Evolutionary conservation across 2,888 invertebrate species (phyloP), one percentile per base, ranked within the genome.

Genomic region (Hirtodrosophila trivittata): DNA sequence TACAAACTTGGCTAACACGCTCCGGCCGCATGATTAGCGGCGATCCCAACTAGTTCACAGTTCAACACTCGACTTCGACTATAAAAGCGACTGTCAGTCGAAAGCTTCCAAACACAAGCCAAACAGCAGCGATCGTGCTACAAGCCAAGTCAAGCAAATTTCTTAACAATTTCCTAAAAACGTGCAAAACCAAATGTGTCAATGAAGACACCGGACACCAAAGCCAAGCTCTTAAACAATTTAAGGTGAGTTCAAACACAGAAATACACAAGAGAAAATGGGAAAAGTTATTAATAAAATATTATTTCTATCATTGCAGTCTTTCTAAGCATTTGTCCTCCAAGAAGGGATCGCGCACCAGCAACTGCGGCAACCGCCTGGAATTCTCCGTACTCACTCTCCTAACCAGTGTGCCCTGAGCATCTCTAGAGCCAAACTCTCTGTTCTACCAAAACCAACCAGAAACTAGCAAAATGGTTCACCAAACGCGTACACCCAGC

Each of bases 401-500:
- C 89, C 92, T 96, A 46, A 95, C 96, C 90, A 96, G 95, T 95
- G 96, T 96, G 69, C 96, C 96, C 77, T 97, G 95, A 94, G 28
- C 28, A 3, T 6, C 3, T 25, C 6, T 25, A 4, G n/a, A n/a
- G n/a, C n/a, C n/a, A n/a, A n/a, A n/a, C n/a, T n/a, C n/a, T n/a
- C n/a, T n/a, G n/a, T n/a, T n/a, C n/a, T n/a, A n/a, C n/a, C n/a
- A n/a, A n/a, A n/a, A n/a, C n/a, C n/a, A n/a, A n/a, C n/a, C n/a
- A n/a, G n/a, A n/a, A 38, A 14, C 49, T 25, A 38, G 47, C 57
- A 88, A 84, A 62, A 90, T 90, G 90, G 90, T 90, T 57, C 89
- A 90, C 39, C 83, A 88, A 57, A 73, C 67, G 42, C 87, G 88
- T 60, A 80, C 80, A 47, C 54, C 74, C 59, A 66, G 77, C 68